A percentile compares a stretch with the other conserved stretches of the same genome.
Conservation (phyloP, 2,888 invertebrate species). For the Dyspetes luteomarginatus region DNA sequence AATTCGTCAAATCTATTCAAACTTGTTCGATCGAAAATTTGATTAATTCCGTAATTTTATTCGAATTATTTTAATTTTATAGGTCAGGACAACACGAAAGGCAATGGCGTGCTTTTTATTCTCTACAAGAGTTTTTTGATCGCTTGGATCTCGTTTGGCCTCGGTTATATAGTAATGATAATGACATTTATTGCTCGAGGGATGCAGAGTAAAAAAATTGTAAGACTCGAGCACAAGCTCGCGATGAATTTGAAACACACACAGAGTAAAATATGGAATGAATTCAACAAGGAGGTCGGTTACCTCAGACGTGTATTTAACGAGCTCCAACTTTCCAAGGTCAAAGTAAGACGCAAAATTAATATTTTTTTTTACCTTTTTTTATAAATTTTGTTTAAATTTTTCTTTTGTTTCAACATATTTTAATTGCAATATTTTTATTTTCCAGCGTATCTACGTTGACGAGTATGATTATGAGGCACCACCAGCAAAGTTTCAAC, state of each 20-base stretch:
- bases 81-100: conserved; percentile 81
- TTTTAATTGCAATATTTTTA: neutral
- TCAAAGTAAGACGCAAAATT: conserved; percentile 86
- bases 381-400: neutral
- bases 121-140: conserved; percentile 93
- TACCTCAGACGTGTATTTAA: conserved; percentile 90
- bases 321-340: conserved; percentile 92
- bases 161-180: conserved; percentile 96
- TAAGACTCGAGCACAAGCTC: conserved; percentile 90
- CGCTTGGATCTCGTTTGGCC: conserved; percentile 95
- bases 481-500: conserved; percentile 80
- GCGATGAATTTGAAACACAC: conserved; percentile 91
- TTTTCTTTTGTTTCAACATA: neutral
- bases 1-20: no score
- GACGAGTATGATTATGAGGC: conserved; percentile 79
- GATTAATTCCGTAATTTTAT: neutral
- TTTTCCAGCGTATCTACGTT: conserved; percentile 91
- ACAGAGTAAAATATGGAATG: conserved; percentile 90
- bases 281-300: conserved; percentile 90
- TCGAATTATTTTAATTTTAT: no score
- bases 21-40: neutral
- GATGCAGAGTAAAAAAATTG: conserved; percentile 90
- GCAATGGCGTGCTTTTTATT: conserved; percentile 86
- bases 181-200: conserved; percentile 93
- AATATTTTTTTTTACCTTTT: neutral